These are phyloP conservation scores for Eledone cirrhosa DNA, from an alignment of 2,888 invertebrate genomes.

Conservation along the genomic window DNA sequence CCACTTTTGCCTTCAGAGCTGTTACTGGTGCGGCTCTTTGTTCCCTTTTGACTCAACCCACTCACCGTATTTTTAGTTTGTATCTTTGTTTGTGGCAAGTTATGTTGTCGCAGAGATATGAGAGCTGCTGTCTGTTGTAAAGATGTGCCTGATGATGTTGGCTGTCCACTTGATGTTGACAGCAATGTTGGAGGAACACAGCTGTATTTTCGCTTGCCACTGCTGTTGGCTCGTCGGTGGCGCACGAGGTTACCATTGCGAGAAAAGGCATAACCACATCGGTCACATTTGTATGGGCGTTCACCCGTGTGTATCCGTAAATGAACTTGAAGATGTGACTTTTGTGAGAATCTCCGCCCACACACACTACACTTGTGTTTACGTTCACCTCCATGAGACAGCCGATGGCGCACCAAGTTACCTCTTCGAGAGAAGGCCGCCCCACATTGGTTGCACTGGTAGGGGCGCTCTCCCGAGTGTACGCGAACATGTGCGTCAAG, in stretches of 20 bases:
- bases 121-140: background rate
- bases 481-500: conserved; percentile 40
- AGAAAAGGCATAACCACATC: conserved; percentile 34
- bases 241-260: conserved; percentile 34
- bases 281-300: conserved; percentile 25
- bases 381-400: conserved; percentile 42
- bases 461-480: conserved; percentile 43
- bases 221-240: conserved; percentile 33
- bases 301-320: conserved; percentile 16
- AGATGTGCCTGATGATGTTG: background rate
- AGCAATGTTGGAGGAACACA: background rate
- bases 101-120: background rate
- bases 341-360: conserved; percentile 33
- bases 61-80: background rate
- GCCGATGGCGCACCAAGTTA: conserved; percentile 40
- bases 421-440: conserved; percentile 43
- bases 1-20: background rate
- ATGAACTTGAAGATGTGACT: conserved; percentile 22
- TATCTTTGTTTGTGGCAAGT: background rate
- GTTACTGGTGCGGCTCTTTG: too few relatives aligned
- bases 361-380: conserved; percentile 43
- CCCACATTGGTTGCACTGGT: conserved; percentile 42
- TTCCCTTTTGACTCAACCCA: background rate
- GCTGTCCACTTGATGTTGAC: background rate
- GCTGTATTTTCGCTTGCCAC: conserved; percentile 20